phyloP scores from a whole-genome alignment of 2,888 invertebrate genomes.

The Selenia dentaria region DNA sequence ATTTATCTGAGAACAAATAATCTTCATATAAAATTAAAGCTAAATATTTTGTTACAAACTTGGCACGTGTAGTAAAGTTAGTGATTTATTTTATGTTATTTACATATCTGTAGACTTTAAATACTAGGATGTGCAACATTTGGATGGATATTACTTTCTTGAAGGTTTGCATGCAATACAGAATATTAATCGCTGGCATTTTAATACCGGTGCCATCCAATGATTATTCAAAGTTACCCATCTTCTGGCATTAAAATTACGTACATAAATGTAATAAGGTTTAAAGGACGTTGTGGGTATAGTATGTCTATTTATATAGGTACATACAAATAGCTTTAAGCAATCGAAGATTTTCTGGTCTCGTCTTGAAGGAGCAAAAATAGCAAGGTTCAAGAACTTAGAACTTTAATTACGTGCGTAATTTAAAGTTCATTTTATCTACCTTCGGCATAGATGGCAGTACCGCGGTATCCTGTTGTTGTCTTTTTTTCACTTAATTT shows the following conservation, averaged over 20 bases:
- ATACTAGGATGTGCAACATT: neutral
- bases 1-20: neutral
- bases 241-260: conserved; percentile 60
- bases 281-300: conserved; percentile 23
- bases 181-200: conserved; percentile 64
- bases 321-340: conserved; percentile 25
- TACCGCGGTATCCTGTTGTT: too few relatives aligned
- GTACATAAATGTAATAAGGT: conserved; percentile 52
- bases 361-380: too few relatives aligned
- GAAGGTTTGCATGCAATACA: conserved; percentile 32
- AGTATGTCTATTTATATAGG: conserved; percentile 22
- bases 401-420: conserved; percentile 54
- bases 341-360: conserved; percentile 8
- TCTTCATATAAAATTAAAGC: too few relatives aligned
- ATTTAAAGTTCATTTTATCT: too few relatives aligned
- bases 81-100: too few relatives aligned
- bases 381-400: conserved; percentile 36
- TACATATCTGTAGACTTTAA: too few relatives aligned
- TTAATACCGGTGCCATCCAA: conserved; percentile 47
- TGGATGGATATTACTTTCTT: neutral
- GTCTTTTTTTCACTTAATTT: too few relatives aligned
- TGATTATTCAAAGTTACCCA: conserved; percentile 53
- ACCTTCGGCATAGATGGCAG: too few relatives aligned
- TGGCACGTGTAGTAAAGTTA: too few relatives aligned
- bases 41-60: too few relatives aligned